phyloP scores from a whole-genome alignment of 2,797 vertebrate genomes.

The Phoxinus dragarum region DNA sequence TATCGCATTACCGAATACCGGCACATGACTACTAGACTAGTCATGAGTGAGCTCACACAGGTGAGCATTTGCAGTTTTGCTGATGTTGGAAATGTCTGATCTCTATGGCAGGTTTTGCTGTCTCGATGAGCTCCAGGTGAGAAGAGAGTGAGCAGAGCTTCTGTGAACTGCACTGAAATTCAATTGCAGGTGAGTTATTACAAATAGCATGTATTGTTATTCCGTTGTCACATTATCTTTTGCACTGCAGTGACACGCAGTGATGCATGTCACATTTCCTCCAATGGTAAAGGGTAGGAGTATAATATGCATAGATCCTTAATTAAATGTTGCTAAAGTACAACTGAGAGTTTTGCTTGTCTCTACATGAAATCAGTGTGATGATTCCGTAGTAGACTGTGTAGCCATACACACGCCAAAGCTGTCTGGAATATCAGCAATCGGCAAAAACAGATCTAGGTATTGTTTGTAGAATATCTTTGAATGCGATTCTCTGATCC shows the following conservation, averaged over 20 bases:
- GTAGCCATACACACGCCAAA: neutral
- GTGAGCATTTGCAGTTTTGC: neutral
- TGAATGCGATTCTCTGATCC: neutral
- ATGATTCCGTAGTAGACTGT: neutral
- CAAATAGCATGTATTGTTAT: slow-evolving; percentile 1
- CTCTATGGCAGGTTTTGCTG: slow-evolving; percentile 47
- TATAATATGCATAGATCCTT: neutral
- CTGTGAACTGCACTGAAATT: slow-evolving; percentile 64
- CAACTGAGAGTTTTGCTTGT: neutral
- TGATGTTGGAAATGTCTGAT: neutral
- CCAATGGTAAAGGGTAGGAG: neutral
- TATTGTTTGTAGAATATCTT: neutral
- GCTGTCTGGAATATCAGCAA: neutral
- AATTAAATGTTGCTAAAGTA: neutral
- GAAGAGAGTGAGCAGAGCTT: slow-evolving; percentile 58
- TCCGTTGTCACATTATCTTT: neutral
- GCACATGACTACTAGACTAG: too few relatives aligned
- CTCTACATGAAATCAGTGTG: neutral
- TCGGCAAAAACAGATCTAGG: neutral
- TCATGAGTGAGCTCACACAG: too few relatives aligned
- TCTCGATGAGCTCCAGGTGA: slow-evolving; percentile 65
- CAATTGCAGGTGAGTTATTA: slow-evolving; percentile 64
- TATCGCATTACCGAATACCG: too few relatives aligned
- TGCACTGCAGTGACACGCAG: neutral
- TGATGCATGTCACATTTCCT: neutral